phyloP scores from a whole-genome alignment of 2,797 vertebrate genomes.

The Gymnoscopelus braueri region DNA sequence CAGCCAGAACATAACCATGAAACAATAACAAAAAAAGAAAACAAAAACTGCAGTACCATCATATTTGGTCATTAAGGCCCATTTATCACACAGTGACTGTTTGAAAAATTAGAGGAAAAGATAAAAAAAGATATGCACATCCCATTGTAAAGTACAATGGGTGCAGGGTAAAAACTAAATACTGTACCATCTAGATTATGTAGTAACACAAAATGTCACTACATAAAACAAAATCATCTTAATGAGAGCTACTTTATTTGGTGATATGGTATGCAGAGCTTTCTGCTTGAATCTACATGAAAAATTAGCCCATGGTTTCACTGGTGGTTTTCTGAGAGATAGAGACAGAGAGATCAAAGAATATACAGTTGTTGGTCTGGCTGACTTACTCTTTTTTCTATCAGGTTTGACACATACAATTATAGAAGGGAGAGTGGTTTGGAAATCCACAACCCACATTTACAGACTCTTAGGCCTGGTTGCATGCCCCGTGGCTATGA shows the following conservation, averaged over 20 bases:
- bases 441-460: constrained; percentile 40
- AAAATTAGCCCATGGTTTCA: constrained; percentile 5
- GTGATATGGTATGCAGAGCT: no score
- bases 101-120: background rate
- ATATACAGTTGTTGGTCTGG: background rate
- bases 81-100: constrained; percentile 39
- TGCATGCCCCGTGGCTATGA: constrained; percentile 40
- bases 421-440: constrained; percentile 16
- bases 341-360: constrained; percentile 3
- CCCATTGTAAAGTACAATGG: no score
- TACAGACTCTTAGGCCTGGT: constrained; percentile 29
- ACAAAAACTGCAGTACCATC: background rate
- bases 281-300: no score
- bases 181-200: no score
- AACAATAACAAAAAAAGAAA: no score
- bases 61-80: constrained; percentile 12
- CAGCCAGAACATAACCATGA: no score
- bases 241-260: no score
- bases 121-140: no score
- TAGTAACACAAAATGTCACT: no score
- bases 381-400: constrained; percentile 14
- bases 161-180: no score
- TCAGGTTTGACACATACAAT: constrained; percentile 25
- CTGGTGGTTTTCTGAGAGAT: background rate
- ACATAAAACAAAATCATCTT: no score